These are phyloP conservation scores for Falcaria lacertinaria DNA, from an alignment of 2,888 invertebrate genomes.

Conservation along the genomic window DNA sequence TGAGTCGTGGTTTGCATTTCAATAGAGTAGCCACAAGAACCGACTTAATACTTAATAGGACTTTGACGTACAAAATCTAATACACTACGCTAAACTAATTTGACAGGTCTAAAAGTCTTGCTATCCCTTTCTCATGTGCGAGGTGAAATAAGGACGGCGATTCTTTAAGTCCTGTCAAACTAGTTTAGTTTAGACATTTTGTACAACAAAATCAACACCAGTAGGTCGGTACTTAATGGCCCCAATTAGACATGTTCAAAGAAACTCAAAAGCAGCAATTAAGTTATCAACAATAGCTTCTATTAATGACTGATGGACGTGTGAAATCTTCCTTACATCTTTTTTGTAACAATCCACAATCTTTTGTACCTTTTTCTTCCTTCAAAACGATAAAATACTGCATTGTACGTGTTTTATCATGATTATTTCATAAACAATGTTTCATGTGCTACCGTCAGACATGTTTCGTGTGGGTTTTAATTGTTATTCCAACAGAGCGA, in stretches of 20 bases:
- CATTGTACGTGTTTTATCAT: slow-evolving; percentile 51
- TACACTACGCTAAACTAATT: too few relatives aligned
- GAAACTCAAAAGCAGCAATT: slow-evolving; percentile 11
- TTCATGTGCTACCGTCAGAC: slow-evolving; percentile 5
- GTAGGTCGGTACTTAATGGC: background rate
- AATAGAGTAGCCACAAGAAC: too few relatives aligned
- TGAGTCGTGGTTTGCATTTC: too few relatives aligned
- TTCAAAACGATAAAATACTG: slow-evolving; percentile 39
- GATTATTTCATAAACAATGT: slow-evolving; percentile 31
- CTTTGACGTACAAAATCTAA: too few relatives aligned
- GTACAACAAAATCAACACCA: too few relatives aligned
- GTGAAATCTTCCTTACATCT: slow-evolving; percentile 29
- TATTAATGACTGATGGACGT: slow-evolving; percentile 26
- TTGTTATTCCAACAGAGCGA: background rate
- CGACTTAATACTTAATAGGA: too few relatives aligned
- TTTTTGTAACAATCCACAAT: slow-evolving; percentile 40
- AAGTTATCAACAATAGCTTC: slow-evolving; percentile 22
- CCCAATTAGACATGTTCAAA: background rate
- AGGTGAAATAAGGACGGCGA: too few relatives aligned
- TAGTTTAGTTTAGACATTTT: too few relatives aligned
- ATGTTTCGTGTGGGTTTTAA: slow-evolving; percentile 1
- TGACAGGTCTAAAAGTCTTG: too few relatives aligned
- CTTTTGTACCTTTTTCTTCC: slow-evolving; percentile 46
- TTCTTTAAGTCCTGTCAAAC: too few relatives aligned
- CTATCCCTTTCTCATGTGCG: too few relatives aligned